A percentile compares a stretch with the other conserved stretches of the same genome.
These are phyloP conservation scores for Candoia aspera DNA, from an alignment of 2,113 vertebrate species.

Conservation along the genomic window DNA sequence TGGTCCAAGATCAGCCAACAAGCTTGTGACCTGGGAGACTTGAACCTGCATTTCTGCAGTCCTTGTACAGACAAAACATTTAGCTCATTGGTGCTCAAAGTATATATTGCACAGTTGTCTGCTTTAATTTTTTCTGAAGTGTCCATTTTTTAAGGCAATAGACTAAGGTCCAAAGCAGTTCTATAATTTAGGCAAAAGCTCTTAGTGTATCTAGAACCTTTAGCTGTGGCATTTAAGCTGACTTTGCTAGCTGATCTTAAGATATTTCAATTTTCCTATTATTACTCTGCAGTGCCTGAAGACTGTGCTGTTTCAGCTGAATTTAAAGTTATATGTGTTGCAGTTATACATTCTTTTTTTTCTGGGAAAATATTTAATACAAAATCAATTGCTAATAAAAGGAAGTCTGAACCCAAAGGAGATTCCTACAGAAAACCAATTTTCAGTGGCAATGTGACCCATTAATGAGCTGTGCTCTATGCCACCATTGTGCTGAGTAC, in stretches of 20 bases:
- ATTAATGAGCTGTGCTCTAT: constrained; percentile 55
- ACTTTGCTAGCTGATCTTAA: constrained; percentile 38
- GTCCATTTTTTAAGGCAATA: constrained; percentile 9
- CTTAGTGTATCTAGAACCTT: not conserved
- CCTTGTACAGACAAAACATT: not conserved
- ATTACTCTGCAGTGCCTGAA: constrained; percentile 48
- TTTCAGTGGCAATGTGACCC: constrained; percentile 55
- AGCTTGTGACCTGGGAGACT: too few species aligned
- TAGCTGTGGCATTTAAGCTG: constrained; percentile 28
- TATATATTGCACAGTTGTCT: not conserved
- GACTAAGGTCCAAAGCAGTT: not conserved
- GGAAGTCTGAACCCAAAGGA: constrained; percentile 50
- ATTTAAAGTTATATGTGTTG: constrained; percentile 37
- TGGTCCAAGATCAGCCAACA: not conserved
- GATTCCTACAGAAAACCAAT: constrained; percentile 44
- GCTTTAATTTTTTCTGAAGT: not conserved
- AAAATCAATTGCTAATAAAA: constrained; percentile 57
- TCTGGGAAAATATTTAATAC: constrained; percentile 51
- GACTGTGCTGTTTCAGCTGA: constrained; percentile 60
- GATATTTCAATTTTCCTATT: constrained; percentile 20
- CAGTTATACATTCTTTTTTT: constrained; percentile 24
- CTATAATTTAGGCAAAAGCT: not conserved
- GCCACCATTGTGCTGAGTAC: constrained; percentile 52
- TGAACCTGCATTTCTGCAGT: not conserved
- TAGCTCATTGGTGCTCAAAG: not conserved